phyloP scores from a whole-genome alignment of 2,888 invertebrate genomes.

The Nomada lathburiana region DNA sequence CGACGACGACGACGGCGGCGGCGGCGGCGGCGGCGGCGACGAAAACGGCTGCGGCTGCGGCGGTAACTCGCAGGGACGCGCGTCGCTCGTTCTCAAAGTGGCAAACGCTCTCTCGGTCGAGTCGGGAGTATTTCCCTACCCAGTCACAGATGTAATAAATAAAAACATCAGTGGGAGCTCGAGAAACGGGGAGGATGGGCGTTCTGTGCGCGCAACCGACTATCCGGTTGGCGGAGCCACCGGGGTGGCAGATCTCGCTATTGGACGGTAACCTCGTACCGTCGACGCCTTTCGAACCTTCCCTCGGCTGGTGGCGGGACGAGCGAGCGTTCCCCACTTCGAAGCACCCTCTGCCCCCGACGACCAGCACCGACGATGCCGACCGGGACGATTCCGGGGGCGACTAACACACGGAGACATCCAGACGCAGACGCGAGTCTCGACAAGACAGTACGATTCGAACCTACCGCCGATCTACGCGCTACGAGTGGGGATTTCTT shows the following conservation, averaged over 20 bases:
- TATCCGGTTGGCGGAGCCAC: conserved; percentile 76
- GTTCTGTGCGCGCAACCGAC: conserved; percentile 77
- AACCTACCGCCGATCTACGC: conserved; percentile 66
- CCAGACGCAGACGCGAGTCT: conserved; percentile 80
- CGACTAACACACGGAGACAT: conserved; percentile 72
- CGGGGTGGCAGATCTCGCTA: conserved; percentile 72
- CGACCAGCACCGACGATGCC: conserved; percentile 80
- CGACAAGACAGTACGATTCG: conserved; percentile 77
- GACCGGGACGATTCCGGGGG: conserved; percentile 85
- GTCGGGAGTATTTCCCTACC: conserved; percentile 84
- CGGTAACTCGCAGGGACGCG: conserved; percentile 81
- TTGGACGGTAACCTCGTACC: conserved; percentile 70
- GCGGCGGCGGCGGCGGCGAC: conserved; percentile 62
- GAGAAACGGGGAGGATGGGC: conserved; percentile 80
- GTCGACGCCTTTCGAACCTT: conserved; percentile 76
- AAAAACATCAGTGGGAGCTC: conserved; percentile 84
- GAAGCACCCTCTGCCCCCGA: conserved; percentile 73
- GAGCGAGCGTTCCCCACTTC: conserved; percentile 59
- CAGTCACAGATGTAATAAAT: conserved; percentile 85
- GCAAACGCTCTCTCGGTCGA: conserved; percentile 83
- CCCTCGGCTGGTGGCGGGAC: conserved; percentile 67
- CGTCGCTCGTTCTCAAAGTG: conserved; percentile 83
- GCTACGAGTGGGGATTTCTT: conserved; percentile 79
- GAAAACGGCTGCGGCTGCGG: conserved; percentile 82
- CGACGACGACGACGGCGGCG: conserved; percentile 54